phyloP scores from a whole-genome alignment of 92 coral and sea anemone species.

The Palythoa caribaeorum region DNA sequence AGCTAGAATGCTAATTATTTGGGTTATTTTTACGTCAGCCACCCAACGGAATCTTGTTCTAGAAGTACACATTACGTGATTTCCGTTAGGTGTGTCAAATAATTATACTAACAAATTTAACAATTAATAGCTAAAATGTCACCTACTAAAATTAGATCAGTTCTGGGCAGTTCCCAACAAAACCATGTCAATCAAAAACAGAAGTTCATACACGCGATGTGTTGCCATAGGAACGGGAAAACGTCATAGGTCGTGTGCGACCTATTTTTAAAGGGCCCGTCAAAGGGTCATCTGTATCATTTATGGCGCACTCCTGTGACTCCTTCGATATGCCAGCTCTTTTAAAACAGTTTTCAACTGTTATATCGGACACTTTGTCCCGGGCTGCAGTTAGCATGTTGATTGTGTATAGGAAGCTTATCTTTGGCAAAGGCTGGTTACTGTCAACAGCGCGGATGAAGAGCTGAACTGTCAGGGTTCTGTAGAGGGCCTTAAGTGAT shows the following conservation, averaged over 20 bases:
- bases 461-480: background rate
- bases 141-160: background rate
- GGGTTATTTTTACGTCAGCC: constrained; percentile 3
- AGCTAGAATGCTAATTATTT: constrained; percentile 5
- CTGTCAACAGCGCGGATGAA: background rate
- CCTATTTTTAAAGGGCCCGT: too few relatives aligned
- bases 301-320: constrained; percentile 1
- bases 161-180: constrained; percentile 9
- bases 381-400: background rate
- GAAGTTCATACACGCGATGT: too few relatives aligned
- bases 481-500: background rate
- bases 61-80: constrained; percentile 3
- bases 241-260: too few relatives aligned
- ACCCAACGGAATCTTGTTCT: background rate
- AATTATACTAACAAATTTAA: background rate
- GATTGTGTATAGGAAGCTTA: background rate
- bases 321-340: constrained; percentile 3
- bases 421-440: background rate
- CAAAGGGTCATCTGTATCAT: background rate
- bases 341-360: background rate
- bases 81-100: background rate
- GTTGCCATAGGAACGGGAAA: too few relatives aligned
- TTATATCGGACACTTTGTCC: background rate
- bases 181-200: too few relatives aligned
- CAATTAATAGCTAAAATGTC: background rate